A percentile compares a stretch with the other conserved stretches of the same genome.
Conservation (phyloP, 2,888 invertebrate genomes). For the Ornithoptera alexandrae region DNA sequence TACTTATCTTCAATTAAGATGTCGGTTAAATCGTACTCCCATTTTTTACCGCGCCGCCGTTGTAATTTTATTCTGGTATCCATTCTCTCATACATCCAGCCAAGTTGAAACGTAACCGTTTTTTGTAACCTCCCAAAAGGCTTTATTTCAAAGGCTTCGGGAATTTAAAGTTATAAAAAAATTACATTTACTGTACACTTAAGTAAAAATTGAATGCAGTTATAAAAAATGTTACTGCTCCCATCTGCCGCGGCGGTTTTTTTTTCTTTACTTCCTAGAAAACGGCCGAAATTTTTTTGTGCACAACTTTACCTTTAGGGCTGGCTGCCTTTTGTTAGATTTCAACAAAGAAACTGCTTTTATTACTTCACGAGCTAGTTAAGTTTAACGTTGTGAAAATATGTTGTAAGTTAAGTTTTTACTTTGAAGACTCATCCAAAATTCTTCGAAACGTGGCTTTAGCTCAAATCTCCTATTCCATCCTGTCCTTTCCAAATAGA, state of each 20-base stretch:
- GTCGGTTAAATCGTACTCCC: constrained; percentile 16
- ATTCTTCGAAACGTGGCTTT: too few relatives aligned
- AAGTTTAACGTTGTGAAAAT: background rate
- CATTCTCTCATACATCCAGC: constrained; percentile 1
- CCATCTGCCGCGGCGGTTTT: constrained; percentile 6
- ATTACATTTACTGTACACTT: too few relatives aligned
- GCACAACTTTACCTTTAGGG: background rate
- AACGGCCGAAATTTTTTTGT: background rate
- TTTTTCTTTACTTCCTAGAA: background rate
- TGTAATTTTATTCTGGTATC: constrained; percentile 14
- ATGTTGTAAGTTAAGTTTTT: too few relatives aligned
- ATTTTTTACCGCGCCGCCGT: background rate
- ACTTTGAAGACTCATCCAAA: too few relatives aligned
- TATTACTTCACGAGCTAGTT: background rate
- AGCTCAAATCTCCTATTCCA: too few relatives aligned
- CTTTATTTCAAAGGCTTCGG: too few relatives aligned
- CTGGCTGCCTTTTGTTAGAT: background rate
- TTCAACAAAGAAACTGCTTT: constrained; percentile 9
- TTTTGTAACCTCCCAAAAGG: too few relatives aligned
- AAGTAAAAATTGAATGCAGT: too few relatives aligned
- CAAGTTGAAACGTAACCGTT: too few relatives aligned
- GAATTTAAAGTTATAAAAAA: too few relatives aligned
- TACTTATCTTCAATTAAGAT: constrained; percentile 25
- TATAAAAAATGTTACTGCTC: constrained; percentile 1
- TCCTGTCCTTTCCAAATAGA: too few relatives aligned